Evolutionary conservation across 64 coral and sea anemone species (phyloP), one percentile per base, ranked within the genome.

Genomic region (Acropora tenuis): DNA sequence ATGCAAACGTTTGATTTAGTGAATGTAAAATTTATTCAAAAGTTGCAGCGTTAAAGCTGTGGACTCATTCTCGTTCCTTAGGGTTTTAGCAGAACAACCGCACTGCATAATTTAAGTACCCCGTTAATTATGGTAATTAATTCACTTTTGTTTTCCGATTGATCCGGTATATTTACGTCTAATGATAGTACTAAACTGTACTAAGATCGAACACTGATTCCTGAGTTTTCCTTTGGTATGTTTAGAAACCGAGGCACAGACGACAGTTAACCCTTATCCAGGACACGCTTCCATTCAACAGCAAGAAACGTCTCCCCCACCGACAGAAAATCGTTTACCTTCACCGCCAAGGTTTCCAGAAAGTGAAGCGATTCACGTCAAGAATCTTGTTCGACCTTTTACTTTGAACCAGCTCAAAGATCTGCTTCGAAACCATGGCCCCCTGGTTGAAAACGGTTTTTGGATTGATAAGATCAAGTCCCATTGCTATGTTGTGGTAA

Each of bases 401-500:
- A 98, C 96, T 4, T 77, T 90, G 20, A 98, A 90, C 48, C 96
- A 98, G 47, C 88, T 98, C 5, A 98, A 93, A 65, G 90, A 95
- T 15, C 88, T 95, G 1, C 82, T 98, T 46, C 49, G 87, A 40
- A 86, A 75, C 6, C 61, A 80, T 84, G 96, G 96, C 71, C 82
- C 86, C 10, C 17, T 98, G 42, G 88, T 41, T 4, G 93, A 98
- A 1, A 83, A 82, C 69, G 96, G 96, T 49, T 98, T 98, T 80
- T 98, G 96, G 96, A 98, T 95, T 78, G 94, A 98, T 69, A 92
- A 78, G 75, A 98, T 98, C 19, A 98, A 98, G 80, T 98, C 96
- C 48, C 96, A 98, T 88, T 98, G 96, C 63, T 98, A 98, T 91
- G 93, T 80, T 76, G 88, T 95, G 75, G 96, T 98, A 86, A 93